Base-by-base conservation (phyloP, 2,113 vertebrate genomes). In the Axis porcinus region DNA sequence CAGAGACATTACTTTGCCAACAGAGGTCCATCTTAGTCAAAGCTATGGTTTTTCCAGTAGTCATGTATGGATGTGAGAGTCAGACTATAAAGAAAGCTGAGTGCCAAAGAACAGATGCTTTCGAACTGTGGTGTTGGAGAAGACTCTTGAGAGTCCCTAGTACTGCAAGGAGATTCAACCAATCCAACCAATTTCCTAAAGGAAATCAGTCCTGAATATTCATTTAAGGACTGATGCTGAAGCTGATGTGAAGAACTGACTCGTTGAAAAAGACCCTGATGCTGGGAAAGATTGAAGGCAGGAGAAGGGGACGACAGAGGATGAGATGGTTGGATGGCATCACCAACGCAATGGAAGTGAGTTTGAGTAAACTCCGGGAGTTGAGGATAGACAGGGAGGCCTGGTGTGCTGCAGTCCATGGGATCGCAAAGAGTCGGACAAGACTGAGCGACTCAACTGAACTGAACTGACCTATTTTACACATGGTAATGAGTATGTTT, bases 301-400 rank as follows among this genome's bases (percentile, higher is more conserved):
- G 67, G 67, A 70, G 19, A 36, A 70, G n/a, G 19, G 2, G 67
- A 40, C 0, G 9, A 70, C 19, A 40, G 67, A 70, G 67, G 19
- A 70, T 12, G n/a, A 70, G n/a, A 23, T 70, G 19, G 19, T 40
- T 70, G 67, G n/a, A 70, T 23, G n/a, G n/a, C 19, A 70, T 40
- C n/a, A 70, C n/a, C 2, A 2, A 36, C 1, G 5, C 5, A 3
- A 23, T 70, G 67, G n/a, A 40, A 2, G 1, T 23, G 67, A 70
- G n/a, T 40, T 23, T 70, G n/a, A 70, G 67, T 23, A 2, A 40
- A 2, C 19, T 70, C 67, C 0, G 5, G 67, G n/a, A 70, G 67
- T 23, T 70, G 67, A 19, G 10, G 67, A 70, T 40, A 5, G n/a
- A 40, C 10, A 23, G n/a, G 67, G 67, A 70, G 11, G 19, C 19